Base-by-base conservation (phyloP, 2,888 invertebrate genomes). In the Epicampocera succincta region DNA sequence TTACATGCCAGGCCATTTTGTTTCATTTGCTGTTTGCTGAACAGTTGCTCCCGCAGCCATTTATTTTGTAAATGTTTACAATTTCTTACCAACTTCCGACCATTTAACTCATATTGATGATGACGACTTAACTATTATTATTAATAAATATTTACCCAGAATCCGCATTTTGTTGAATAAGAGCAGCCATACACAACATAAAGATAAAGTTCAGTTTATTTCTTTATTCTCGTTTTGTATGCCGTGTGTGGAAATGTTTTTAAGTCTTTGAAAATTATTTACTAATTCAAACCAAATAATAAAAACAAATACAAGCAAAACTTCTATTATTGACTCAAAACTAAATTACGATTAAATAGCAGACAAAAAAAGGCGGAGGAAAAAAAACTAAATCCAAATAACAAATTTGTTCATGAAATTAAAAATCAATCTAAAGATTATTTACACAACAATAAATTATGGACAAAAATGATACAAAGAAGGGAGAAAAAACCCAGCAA, bases 11-110 rank as follows among this genome's bases (percentile, higher is more conserved):
- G 52, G n/a, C 42, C 33, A 52, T 74, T 74, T 21, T 15, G 38
- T 38, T 46, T 21, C 0, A 17, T n/a, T 29, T 61, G 40, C 15
- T 52, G 40, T 19, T 61, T 54, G n/a, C n/a, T 21, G 50, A 17
- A 2, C 42, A 29, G 21, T 38, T 69, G 68, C 33, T 74, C 63
- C n/a, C 69, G 73, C 48, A 33, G 52, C 8, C 52, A 74, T 54
- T 73, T 65, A 66, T 78, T 75, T 75, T 66, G 74, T 33, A 82
- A 78, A 82, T 82, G 74, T 75, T 71, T 82, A 58, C 82, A 78
- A 61, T 75, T 78, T 78, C 65, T 78, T 54, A 68, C n/a, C 56
- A 75, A 50, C 38, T 58, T 63, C 75, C 58, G 65, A 19, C 44
- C 61, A 19, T 77, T 82, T 17, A 40, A 52, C 33, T 60, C 71